Percentiles rank a stretch among this genome's conserved stretches.
These are phyloP conservation scores for Anas platyrhynchos DNA, from an alignment of 2,113 vertebrate genomes.

Conservation along the genomic window DNA sequence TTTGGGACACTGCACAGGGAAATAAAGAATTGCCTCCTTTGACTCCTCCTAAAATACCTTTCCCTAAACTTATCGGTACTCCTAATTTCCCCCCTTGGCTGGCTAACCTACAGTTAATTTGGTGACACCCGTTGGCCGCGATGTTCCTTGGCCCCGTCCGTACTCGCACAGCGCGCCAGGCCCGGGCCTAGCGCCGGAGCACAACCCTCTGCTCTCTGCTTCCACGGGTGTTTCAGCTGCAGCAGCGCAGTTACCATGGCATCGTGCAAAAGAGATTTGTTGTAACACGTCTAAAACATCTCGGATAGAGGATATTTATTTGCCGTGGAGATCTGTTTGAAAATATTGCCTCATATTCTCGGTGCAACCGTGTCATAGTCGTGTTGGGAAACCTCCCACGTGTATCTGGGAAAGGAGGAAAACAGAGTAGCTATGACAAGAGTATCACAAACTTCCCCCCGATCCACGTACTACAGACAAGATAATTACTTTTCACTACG, in stretches of 20 bases:
- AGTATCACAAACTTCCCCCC: not conserved
- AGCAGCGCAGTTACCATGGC: conserved; percentile 21
- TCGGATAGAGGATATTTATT: not conserved
- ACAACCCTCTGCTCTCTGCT: not conserved
- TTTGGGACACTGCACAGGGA: not conserved
- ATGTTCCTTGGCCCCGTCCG: not conserved
- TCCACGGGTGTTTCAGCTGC: not conserved
- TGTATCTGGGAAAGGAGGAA: not conserved
- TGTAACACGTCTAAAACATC: conserved; percentile 28
- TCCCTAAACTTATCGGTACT: not conserved
- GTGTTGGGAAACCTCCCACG: not conserved
- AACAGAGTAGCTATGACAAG: not conserved
- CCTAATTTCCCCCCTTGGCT: not conserved
- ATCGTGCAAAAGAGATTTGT: conserved; percentile 6
- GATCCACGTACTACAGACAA: not conserved
- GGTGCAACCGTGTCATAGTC: not conserved
- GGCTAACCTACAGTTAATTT: not conserved
- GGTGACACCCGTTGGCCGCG: accelerated
- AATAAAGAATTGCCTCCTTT: accelerated
- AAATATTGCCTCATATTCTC: conserved; percentile 33
- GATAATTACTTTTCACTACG: not conserved
- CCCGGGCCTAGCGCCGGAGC: not conserved
- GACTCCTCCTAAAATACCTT: not conserved
- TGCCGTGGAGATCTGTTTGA: conserved; percentile 30
- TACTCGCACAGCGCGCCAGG: not conserved